Base-by-base conservation (phyloP, 2,113 vertebrate genomes). In the Odobenus rosmarus region DNA sequence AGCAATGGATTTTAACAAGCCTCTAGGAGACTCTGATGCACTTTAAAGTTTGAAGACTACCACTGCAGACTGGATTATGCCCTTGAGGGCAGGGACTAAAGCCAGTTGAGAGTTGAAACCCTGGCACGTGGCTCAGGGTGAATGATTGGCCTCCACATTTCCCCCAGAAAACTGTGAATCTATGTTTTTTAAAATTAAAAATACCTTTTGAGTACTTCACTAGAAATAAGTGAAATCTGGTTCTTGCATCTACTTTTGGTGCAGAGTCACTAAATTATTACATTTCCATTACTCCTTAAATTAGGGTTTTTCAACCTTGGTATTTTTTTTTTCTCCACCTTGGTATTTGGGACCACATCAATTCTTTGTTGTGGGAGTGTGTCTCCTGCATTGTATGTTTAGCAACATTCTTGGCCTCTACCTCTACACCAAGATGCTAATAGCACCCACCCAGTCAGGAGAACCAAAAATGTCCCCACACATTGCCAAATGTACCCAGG, bases 111-210 rank as follows among this genome's bases (percentile, higher is more conserved):
- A 77, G 59, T 18, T 67, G 64, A 64, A 87, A 80, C n/a, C 8
- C n/a, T 79, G 88, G 18, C 13, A 26, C 1, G 0, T 6, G 33
- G 59, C 23, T n/a, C 53, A 79, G 1, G 57, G n/a, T 24, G 83
- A 74, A 76, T 14, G 18, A 82, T 51, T 18, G 64, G 33, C 15
- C 59, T 83, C 21, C 18, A 42, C 1, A 28, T 85, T 90, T 67
- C 3, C 62, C 33, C n/a, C 53, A 86, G 83, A 82, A 84, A 84
- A 86, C 67, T 93, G 59, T 55, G 26, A 72, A n/a, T 86, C 89
- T 61, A 12, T 28, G 59, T n/a, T 85, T 86, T 86, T 79, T 55
- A 28, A 82, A 83, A 90, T 81, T 76, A 67, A 86, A 96, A 93
- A 53, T 31, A 67, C 10, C 15, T 81, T 96, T 88, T 55, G 71